Conservation (phyloP, 2,113 vertebrate genomes). For the Pica pica region DNA sequence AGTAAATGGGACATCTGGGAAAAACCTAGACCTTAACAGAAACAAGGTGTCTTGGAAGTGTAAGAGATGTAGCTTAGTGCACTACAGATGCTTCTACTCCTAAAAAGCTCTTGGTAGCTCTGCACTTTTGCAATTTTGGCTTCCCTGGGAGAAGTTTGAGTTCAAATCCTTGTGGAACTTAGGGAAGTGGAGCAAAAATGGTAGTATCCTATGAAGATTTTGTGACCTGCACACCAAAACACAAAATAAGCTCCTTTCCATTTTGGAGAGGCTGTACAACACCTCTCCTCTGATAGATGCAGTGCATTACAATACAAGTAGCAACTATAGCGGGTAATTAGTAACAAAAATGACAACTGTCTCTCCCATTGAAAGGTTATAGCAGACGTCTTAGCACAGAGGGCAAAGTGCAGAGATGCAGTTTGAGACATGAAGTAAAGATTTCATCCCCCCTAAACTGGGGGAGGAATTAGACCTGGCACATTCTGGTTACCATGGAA, state of each 20-base stretch:
- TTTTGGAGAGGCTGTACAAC: not conserved
- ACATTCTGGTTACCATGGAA: not conserved
- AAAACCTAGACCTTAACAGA: not conserved
- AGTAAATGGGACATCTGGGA: not conserved
- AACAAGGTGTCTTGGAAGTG: not conserved
- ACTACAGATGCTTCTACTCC: not conserved
- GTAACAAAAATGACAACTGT: not conserved
- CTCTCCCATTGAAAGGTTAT: not conserved
- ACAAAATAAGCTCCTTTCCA: not conserved
- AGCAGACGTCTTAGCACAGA: not conserved
- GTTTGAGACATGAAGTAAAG: not conserved
- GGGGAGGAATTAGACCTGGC: not conserved
- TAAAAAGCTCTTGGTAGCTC: not conserved
- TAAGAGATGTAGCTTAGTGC: not conserved
- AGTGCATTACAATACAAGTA: not conserved
- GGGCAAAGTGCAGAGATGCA: not conserved
- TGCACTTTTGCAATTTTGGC: not conserved
- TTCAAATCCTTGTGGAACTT: not conserved
- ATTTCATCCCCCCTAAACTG: not conserved
- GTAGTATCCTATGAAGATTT: not conserved
- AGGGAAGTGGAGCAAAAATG: not conserved
- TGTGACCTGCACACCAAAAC: not conserved
- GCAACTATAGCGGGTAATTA: not conserved
- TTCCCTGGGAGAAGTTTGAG: not conserved
- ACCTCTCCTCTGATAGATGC: not conserved